Evolutionary conservation across 2,113 vertebrate genomes (phyloP).

Genomic region (Muntiacus muntjak): DNA sequence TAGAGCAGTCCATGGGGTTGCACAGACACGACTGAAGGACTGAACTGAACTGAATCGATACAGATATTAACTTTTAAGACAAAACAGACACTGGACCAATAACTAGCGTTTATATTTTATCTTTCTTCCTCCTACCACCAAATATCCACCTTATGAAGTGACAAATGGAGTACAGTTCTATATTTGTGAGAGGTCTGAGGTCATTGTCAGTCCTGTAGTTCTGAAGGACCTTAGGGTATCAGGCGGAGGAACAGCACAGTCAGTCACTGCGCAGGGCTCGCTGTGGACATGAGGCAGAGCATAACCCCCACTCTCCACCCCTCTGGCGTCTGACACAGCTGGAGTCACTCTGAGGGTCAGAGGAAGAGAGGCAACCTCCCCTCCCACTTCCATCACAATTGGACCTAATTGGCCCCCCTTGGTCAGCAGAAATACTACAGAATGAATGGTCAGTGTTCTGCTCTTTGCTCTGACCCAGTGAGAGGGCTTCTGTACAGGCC

Average conservation of each 20-base stretch:
- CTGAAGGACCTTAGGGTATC: background rate
- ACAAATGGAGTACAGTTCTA: background rate
- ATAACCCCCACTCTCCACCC: background rate
- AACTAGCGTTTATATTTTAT: background rate
- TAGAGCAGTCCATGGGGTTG: background rate
- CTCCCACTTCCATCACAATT: background rate
- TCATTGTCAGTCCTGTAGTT: background rate
- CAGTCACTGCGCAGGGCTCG: background rate
- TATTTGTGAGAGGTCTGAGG: background rate
- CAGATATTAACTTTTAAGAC: slow-evolving; percentile 15
- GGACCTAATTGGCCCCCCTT: slow-evolving; percentile 5
- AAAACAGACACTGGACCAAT: background rate
- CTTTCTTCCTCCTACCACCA: background rate
- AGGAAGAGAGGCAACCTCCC: background rate
- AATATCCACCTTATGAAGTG: background rate
- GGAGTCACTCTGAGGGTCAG: background rate
- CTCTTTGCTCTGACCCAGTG: slow-evolving; percentile 3
- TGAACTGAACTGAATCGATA: background rate
- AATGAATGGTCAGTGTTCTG: background rate
- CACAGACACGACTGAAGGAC: background rate
- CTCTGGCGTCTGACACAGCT: background rate
- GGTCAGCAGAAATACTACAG: background rate
- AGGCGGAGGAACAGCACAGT: background rate
- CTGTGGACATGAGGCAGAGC: background rate
- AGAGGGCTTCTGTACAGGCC: background rate